A percentile compares a stretch with the other conserved stretches of the same genome.
Conservation (phyloP, 2,797 vertebrate species). For the Ptychobarbus kaznakovi region DNA sequence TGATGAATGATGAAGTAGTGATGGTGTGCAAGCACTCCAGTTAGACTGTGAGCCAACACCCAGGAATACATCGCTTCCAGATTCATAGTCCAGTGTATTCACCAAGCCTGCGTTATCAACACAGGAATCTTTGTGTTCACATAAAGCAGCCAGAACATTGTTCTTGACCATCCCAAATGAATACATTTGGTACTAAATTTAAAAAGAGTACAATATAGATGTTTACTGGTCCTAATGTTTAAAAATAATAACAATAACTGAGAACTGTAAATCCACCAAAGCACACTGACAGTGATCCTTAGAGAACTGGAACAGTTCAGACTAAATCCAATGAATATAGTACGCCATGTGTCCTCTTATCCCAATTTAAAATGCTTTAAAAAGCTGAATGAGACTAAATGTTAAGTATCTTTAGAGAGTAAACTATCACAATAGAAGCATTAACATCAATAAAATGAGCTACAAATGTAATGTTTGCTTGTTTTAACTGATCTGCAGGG, state of each 20-base stretch:
- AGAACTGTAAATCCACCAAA: not conserved
- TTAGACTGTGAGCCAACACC: constrained; percentile 33
- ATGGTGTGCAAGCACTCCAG: constrained; percentile 11
- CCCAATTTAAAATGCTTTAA: not conserved
- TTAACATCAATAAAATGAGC: not conserved
- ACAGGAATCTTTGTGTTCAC: not conserved
- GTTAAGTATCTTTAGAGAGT: not conserved
- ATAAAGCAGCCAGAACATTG: not conserved
- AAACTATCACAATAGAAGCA: not conserved
- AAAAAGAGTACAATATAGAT: not conserved
- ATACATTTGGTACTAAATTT: not conserved
- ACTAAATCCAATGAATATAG: not conserved
- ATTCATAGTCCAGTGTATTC: constrained; percentile 25
- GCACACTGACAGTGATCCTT: not conserved
- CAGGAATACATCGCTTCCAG: constrained; percentile 39
- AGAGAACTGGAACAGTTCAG: constrained; percentile 2
- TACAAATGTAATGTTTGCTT: not conserved
- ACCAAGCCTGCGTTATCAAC: not conserved
- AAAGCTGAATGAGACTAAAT: not conserved
- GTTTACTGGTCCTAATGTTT: not conserved
- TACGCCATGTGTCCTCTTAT: not conserved
- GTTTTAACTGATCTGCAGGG: not conserved
- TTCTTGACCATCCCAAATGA: not conserved
- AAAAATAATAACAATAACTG: not conserved
- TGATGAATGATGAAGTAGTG: constrained; percentile 52